A percentile compares a stretch with the other conserved stretches of the same genome.
Conservation (phyloP, 2,797 vertebrate genomes). For the Acipenser transmontanus region DNA sequence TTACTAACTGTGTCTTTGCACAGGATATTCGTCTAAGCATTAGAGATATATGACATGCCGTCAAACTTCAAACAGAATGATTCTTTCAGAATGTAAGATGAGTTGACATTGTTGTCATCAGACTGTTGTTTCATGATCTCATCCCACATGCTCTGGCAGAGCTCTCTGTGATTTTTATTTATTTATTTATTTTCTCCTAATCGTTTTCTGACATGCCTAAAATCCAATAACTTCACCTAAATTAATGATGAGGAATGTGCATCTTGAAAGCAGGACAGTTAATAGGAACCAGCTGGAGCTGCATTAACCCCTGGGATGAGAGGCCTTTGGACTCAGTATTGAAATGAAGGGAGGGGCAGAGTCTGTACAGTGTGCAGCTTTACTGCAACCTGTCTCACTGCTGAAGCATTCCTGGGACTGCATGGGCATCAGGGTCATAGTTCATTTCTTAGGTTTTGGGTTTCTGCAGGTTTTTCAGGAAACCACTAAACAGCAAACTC, state of each 20-base stretch:
- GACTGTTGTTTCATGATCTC: constrained; percentile 1
- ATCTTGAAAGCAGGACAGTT: constrained; percentile 41
- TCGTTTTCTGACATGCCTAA: constrained; percentile 22
- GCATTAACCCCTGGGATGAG: constrained; percentile 26
- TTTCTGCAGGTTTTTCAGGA: too few relatives aligned
- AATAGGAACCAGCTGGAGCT: constrained; percentile 25
- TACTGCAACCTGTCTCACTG: constrained; percentile 34
- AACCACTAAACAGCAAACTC: too few relatives aligned
- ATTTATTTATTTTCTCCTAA: too few relatives aligned
- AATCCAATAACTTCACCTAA: constrained; percentile 31
- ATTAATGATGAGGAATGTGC: constrained; percentile 37
- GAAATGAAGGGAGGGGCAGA: constrained; percentile 1
- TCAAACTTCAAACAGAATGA: background rate
- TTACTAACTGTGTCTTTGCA: background rate
- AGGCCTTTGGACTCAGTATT: constrained; percentile 31
- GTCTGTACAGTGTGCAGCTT: background rate
- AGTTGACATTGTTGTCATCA: constrained; percentile 1
- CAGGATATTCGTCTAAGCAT: background rate
- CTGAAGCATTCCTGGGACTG: constrained; percentile 24
- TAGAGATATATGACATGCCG: background rate
- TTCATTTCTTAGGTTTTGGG: too few relatives aligned
- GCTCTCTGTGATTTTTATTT: background rate
- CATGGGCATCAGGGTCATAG: too few relatives aligned
- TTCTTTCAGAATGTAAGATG: background rate
- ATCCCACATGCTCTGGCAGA: too few relatives aligned